Evolutionary conservation across 2,888 invertebrate species (phyloP), one percentile per base, ranked within the genome.

Genomic region (Willowsia nigromaculata): DNA sequence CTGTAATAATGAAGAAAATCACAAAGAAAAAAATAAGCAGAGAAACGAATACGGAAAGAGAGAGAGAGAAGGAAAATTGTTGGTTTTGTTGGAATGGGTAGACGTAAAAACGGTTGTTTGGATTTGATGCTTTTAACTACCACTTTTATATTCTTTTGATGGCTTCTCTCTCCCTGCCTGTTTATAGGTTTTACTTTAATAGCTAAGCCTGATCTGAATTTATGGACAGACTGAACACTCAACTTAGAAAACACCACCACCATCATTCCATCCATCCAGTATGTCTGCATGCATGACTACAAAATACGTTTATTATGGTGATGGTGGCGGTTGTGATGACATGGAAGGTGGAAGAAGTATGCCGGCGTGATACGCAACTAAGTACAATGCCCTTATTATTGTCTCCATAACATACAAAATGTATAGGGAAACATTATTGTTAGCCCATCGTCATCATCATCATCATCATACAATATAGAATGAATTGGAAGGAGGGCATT

Each of bases 111-210:
- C 80, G 62, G 85, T 89, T 89, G 89, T 89, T 89, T 85, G 89
- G 89, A 89, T 83, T 84, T 84, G 85, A 85, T 71, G 85, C 85
- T 89, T 89, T 89, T 89, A 89, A 89, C 89, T 89, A 85, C 89
- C 78, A 84, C 71, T 89, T 89, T 89, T 89, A 89, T 89, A 81
- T 74, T 76, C 71, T 84, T 84, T 88, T 84, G 84, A 88, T 88
- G 84, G 88, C 68, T 88, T 82, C 81, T 71, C 68, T 33, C 83
- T 68, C 71, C 18, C 50, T 74, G 47, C 50, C 89, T 85, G 68
- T 89, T 89, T 89, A 89, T 89, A 85, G 84, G 89, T 89, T 88
- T 83, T 84, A 84, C 40, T 88, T 88, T 88, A 88, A 88, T 88
- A 88, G 88, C 88, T 22, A 53, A 88, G 78, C 53, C 88, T 84